Percentiles rank a stretch among this genome's conserved stretches.
Evolutionary conservation across 1,140 invertebrate species (phyloP).

Genomic region (Agraylea sexmaculata): DNA sequence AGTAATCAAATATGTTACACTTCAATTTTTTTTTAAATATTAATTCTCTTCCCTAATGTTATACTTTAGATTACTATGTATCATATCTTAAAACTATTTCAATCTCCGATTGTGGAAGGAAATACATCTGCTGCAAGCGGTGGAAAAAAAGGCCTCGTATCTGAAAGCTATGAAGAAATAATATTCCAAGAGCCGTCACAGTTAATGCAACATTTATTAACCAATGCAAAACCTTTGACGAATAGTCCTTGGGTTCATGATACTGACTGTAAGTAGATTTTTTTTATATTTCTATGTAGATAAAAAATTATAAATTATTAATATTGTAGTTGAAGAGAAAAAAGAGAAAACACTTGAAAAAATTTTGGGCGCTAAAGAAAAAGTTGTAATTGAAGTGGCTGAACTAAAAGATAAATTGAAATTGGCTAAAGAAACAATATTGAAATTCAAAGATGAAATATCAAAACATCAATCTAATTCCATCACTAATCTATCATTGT

Average conservation of each 20-base stretch:
- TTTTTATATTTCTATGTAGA: constrained; percentile 13
- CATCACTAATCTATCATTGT: too few species aligned
- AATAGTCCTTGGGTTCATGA: constrained; percentile 71
- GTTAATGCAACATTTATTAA: constrained; percentile 82
- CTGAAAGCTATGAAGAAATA: constrained; percentile 95
- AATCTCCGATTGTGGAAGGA: constrained; percentile 50
- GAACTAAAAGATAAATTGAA: constrained; percentile 82
- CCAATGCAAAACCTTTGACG: constrained; percentile 61
- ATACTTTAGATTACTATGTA: constrained; percentile 79
- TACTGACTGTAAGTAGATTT: constrained; percentile 70
- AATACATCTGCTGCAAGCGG: constrained; percentile 50
- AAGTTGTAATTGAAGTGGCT: constrained; percentile 72
- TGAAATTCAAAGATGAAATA: constrained; percentile 80
- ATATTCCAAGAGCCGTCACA: constrained; percentile 94
- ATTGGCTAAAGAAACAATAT: constrained; percentile 78
- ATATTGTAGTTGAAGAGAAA: constrained; percentile 78
- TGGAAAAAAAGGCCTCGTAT: constrained; percentile 73
- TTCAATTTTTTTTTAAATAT: constrained; percentile 6
- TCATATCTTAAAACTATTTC: constrained; percentile 92
- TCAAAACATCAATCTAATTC: constrained; percentile 49
- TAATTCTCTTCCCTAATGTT: constrained; percentile 4
- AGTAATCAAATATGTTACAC: too few species aligned
- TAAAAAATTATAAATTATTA: neutral
- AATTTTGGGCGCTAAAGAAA: constrained; percentile 69
- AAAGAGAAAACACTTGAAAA: constrained; percentile 70